These are phyloP conservation scores for Muscidifurax raptorellus DNA, from an alignment of 1,140 invertebrate species.

Conservation along the genomic window DNA sequence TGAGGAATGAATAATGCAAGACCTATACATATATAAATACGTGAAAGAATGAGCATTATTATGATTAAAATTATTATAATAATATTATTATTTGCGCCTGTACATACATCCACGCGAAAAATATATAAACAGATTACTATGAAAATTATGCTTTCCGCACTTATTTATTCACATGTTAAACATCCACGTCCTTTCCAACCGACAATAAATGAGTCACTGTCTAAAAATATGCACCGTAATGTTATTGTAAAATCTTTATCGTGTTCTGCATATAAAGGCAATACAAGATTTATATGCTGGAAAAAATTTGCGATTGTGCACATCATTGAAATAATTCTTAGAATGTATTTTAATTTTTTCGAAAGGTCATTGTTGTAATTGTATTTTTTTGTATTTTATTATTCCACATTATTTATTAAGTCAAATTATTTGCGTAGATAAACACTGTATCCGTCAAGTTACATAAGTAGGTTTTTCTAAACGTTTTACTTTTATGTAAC, in stretches of 20 bases:
- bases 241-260: too few relatives aligned
- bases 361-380: too few relatives aligned
- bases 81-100: slow-evolving; percentile 74
- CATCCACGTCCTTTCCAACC: slow-evolving; percentile 1
- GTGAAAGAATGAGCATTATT: slow-evolving; percentile 65
- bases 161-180: slow-evolving; percentile 43
- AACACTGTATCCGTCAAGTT: neutral
- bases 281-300: too few relatives aligned
- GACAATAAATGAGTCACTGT: too few relatives aligned
- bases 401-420: neutral
- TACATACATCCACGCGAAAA: slow-evolving; percentile 74
- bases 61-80: slow-evolving; percentile 65
- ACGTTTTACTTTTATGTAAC: neutral
- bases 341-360: too few relatives aligned
- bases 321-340: too few relatives aligned
- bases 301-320: too few relatives aligned
- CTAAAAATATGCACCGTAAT: too few relatives aligned
- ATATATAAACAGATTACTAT: slow-evolving; percentile 76
- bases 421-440: neutral
- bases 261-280: too few relatives aligned
- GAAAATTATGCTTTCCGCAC: slow-evolving; percentile 50
- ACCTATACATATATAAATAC: slow-evolving; percentile 69
- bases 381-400: neutral
- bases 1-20: slow-evolving; percentile 65
- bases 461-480: neutral